These are phyloP conservation scores for Macrocentrus cingulum DNA, from an alignment of 1,140 invertebrate genomes.

Conservation along the genomic window DNA sequence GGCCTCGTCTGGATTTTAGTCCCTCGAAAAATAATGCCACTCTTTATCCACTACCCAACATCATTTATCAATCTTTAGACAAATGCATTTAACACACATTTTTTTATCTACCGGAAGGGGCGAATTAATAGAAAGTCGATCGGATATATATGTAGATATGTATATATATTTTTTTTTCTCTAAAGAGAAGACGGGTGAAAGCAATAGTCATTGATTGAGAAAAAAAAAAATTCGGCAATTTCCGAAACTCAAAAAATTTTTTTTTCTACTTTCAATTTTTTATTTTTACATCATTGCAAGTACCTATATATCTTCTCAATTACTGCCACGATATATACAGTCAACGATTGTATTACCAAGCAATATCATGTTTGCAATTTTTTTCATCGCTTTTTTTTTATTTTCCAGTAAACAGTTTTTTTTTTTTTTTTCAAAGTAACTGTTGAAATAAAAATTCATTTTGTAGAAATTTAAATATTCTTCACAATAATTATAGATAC, in stretches of 20 bases:
- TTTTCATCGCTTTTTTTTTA: neutral
- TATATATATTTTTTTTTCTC: neutral
- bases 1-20: too few species aligned
- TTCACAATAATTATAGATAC: too few species aligned
- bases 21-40: too few species aligned
- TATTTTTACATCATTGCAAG: neutral
- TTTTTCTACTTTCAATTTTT: neutral
- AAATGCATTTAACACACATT: neutral
- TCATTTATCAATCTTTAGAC: neutral
- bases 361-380: neutral
- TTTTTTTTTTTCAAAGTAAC: too few species aligned
- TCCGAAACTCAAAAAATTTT: neutral
- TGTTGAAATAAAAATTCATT: too few species aligned
- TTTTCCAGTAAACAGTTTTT: too few species aligned
- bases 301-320: neutral
- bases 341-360: neutral
- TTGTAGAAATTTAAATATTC: too few species aligned
- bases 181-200: conserved; percentile 7
- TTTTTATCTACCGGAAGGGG: neutral
- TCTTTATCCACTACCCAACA: too few species aligned
- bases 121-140: conserved; percentile 13
- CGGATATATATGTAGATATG: neutral
- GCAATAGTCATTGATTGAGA: too few species aligned
- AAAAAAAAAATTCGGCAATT: neutral
- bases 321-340: neutral